Evolutionary conservation across 2,888 invertebrate species (phyloP).

Genomic region (Scaeva pyrastri): DNA sequence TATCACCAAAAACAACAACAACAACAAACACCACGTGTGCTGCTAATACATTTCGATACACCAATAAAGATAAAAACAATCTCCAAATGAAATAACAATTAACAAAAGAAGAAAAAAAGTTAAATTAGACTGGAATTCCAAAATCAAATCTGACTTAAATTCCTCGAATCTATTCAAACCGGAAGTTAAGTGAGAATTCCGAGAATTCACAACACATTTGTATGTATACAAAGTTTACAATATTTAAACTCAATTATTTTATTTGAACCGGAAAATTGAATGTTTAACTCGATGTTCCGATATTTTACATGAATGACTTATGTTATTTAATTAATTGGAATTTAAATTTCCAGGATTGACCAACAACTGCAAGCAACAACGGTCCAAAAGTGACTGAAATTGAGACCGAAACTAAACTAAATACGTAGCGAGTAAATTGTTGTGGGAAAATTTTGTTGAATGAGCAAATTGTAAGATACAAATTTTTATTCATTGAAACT

Average conservation of each 20-base stretch:
- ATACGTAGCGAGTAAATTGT: neutral
- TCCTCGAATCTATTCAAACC: neutral
- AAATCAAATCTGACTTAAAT: neutral
- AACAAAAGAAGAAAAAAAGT: slow-evolving; percentile 15
- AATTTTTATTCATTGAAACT: neutral
- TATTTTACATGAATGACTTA: neutral
- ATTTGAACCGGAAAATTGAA: too few species aligned
- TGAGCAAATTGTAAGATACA: slow-evolving; percentile 7
- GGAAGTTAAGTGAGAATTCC: neutral
- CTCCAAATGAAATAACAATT: slow-evolving; percentile 28
- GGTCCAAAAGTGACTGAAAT: slow-evolving; percentile 24
- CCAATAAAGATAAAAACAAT: slow-evolving; percentile 50
- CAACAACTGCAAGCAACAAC: slow-evolving; percentile 16
- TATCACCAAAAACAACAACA: slow-evolving; percentile 38
- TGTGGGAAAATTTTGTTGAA: slow-evolving; percentile 21
- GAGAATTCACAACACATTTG: neutral
- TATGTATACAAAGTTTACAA: too few species aligned
- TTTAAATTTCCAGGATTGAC: neutral
- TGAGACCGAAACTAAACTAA: too few species aligned
- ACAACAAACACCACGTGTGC: slow-evolving; percentile 46
- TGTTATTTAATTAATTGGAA: neutral
- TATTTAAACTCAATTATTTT: too few species aligned
- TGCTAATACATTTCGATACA: slow-evolving; percentile 69
- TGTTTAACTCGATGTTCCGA: too few species aligned
- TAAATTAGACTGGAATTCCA: neutral